A percentile compares a stretch with the other conserved stretches of the same genome.
phyloP scores from a whole-genome alignment of 2,113 vertebrate genomes.

The Physeter macrocephalus region DNA sequence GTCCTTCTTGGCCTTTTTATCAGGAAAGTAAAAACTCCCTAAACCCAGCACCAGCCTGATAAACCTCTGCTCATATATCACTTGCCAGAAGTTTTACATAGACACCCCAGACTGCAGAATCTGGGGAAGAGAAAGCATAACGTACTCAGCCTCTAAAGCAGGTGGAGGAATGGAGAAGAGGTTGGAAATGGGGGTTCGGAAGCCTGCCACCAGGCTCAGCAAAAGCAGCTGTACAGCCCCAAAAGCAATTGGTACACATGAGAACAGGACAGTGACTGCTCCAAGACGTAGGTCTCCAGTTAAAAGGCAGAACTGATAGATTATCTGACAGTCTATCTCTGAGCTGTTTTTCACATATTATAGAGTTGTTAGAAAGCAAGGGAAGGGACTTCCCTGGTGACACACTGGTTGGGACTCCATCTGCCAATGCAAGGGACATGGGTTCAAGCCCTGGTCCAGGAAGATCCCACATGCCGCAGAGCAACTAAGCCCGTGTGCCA shows the following conservation, averaged over 20 bases:
- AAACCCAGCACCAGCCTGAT: background rate
- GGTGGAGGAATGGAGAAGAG: background rate
- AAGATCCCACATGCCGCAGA: too few relatives aligned
- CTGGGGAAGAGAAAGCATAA: background rate
- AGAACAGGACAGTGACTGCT: background rate
- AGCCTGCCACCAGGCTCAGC: background rate
- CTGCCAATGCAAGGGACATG: too few relatives aligned
- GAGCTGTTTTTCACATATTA: background rate
- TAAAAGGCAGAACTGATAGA: background rate
- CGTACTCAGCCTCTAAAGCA: background rate
- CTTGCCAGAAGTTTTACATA: background rate
- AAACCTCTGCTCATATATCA: background rate
- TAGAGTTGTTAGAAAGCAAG: background rate
- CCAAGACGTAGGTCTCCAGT: background rate
- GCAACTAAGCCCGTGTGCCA: too few relatives aligned
- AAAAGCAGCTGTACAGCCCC: background rate
- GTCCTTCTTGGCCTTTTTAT: background rate
- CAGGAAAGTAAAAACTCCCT: background rate
- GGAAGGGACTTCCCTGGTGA: background rate
- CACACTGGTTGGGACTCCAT: too few relatives aligned
- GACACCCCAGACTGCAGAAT: background rate
- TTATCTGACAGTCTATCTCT: background rate
- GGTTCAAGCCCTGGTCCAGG: too few relatives aligned
- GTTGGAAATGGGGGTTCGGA: background rate
- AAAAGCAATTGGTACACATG: background rate